Base-by-base conservation (phyloP, 2,888 invertebrate genomes). In the Diplolepis rosae region DNA sequence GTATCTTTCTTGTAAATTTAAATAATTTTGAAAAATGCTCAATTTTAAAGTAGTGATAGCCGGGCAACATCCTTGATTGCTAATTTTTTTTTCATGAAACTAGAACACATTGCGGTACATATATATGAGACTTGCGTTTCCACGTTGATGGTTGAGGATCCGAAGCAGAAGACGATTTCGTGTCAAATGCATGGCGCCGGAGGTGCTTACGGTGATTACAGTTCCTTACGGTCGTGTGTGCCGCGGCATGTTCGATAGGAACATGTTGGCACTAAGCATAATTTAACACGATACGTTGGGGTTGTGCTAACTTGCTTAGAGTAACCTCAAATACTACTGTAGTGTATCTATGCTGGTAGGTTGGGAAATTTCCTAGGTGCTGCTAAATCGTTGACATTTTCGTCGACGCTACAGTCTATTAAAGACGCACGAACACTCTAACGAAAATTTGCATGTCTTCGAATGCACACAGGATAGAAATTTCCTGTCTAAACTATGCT, bases 301-400 rank as follows among this genome's bases (percentile, higher is more conserved):
- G 87, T 88, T 84, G 85, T 86, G 85, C 87, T 88, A 88, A 88
- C 86, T 87, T 87, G 87, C 85, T 88, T 88, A 88, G 85, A 84
- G 84, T 82, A 85, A 88, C 88, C 88, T 88, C 88, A 88, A 87
- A 84, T 84, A 83, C 80, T 78, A 75, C 74, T 69, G 74, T 72
- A 71, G 71, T 69, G 74, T 72, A 71, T 69, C 65, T 51, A 70
- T 70, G 61, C 67, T 65, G 30, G 51, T n/a, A 32, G 39, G 28
- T 61, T 22, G 48, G 22, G 69, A 70, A 74, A 74, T 72, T 75
- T 71, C 73, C 75, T 72, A 75, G 73, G 70, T 75, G 70, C 69
- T 75, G 70, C 77, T 75, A 75, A 75, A 77, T 77, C 77, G 77
- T 73, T 73, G 75, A 75, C 75, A 72, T 75, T 77, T 77, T 77